Conservation (phyloP, 1,140 invertebrate genomes). For the Drosophila sucinea region DNA sequence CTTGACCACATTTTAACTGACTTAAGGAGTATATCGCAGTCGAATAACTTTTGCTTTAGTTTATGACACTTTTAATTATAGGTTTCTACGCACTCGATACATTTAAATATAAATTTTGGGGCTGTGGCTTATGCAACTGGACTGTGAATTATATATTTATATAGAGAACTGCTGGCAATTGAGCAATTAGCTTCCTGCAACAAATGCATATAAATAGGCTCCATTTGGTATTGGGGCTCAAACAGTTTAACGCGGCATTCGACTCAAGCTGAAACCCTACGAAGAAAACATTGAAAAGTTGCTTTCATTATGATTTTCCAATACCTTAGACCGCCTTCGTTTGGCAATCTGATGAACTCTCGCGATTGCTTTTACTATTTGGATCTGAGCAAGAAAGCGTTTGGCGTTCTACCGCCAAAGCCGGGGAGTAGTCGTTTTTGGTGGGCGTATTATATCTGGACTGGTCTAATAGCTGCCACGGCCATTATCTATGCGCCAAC, state of each 20-base stretch:
- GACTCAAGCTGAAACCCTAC: neutral
- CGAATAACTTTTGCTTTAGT: neutral
- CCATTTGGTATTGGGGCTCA: neutral
- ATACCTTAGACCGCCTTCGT: neutral
- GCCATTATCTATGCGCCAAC: slow-evolving; percentile 29
- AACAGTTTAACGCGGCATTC: neutral
- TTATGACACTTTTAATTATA: slow-evolving; percentile 3
- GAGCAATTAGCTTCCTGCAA: slow-evolving; percentile 9
- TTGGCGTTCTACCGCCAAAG: slow-evolving; percentile 7
- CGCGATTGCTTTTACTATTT: slow-evolving; percentile 13
- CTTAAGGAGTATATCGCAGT: neutral
- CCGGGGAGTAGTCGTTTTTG: slow-evolving; percentile 14
- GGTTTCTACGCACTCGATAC: neutral
- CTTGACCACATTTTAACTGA: too few relatives aligned
- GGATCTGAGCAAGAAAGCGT: neutral
- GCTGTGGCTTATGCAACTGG: neutral
- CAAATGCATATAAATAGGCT: slow-evolving; percentile 7
- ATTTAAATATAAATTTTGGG: neutral
- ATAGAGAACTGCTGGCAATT: slow-evolving; percentile 3
- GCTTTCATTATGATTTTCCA: neutral
- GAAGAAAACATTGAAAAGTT: neutral
- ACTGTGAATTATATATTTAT: neutral
- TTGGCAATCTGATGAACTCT: slow-evolving; percentile 7
- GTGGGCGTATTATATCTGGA: slow-evolving; percentile 40
- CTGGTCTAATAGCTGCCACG: neutral